phyloP scores from a whole-genome alignment of 2,797 vertebrate species.

The Poecile montanus region DNA sequence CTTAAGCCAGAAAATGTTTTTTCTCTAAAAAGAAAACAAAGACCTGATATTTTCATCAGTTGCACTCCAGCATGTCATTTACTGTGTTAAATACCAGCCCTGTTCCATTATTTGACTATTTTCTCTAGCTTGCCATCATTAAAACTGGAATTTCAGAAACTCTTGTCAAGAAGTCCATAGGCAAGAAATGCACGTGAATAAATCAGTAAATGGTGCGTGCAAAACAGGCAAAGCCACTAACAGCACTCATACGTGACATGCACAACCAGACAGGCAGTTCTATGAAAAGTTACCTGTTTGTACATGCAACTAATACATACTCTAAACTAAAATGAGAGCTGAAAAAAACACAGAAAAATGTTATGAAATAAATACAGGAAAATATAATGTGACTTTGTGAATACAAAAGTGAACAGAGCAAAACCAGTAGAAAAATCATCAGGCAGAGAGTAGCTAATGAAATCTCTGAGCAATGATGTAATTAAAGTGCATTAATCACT shows the following conservation, averaged over 20 bases:
- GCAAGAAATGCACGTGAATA: background rate
- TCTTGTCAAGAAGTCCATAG: background rate
- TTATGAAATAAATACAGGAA: background rate
- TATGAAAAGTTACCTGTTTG: constrained; percentile 12
- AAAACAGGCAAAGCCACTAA: background rate
- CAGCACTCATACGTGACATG: background rate
- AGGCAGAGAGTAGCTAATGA: constrained; percentile 35
- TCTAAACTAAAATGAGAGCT: background rate
- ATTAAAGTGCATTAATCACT: constrained; percentile 67
- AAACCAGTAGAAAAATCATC: constrained; percentile 27
- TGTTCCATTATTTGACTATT: background rate
- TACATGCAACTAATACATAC: background rate
- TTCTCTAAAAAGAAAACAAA: constrained; percentile 38
- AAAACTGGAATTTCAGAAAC: background rate
- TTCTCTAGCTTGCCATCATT: background rate
- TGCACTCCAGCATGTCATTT: background rate
- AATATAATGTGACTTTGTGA: background rate
- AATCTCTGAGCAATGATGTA: constrained; percentile 54
- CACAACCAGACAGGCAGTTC: background rate
- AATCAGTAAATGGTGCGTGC: background rate
- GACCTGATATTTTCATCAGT: constrained; percentile 27
- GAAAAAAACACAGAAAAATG: background rate
- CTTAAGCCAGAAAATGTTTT: constrained; percentile 44
- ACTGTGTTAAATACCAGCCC: background rate
- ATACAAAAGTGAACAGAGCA: background rate